Evolutionary conservation across 2,113 vertebrate species (phyloP).

Genomic region (Stigmatopora nigra): DNA sequence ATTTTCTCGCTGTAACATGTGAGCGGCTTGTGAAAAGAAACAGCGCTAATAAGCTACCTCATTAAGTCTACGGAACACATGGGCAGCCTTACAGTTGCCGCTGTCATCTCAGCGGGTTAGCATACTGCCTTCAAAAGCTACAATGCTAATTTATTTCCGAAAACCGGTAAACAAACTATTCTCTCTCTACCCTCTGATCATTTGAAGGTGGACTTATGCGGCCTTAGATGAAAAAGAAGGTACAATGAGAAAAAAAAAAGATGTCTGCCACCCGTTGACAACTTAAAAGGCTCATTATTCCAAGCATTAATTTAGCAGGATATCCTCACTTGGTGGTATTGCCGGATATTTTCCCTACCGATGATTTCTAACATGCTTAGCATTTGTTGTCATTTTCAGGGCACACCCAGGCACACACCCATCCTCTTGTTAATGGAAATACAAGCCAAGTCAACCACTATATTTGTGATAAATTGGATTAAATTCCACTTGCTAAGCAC

Average conservation of each 20-base stretch:
- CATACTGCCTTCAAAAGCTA: slow-evolving; percentile 2
- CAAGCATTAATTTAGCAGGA: neutral
- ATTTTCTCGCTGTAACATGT: neutral
- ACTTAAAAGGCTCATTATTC: slow-evolving; percentile 1
- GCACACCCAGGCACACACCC: slow-evolving; percentile 5
- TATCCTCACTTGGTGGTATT: neutral
- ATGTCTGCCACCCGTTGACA: neutral
- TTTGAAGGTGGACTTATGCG: neutral
- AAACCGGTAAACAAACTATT: neutral
- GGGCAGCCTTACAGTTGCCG: neutral
- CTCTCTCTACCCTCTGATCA: neutral
- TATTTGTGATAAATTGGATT: slow-evolving; percentile 72
- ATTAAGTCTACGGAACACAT: neutral
- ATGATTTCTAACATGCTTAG: slow-evolving; percentile 6
- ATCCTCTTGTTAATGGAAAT: slow-evolving; percentile 1
- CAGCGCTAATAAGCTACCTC: slow-evolving; percentile 7
- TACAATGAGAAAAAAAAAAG: neutral
- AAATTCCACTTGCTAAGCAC: slow-evolving; percentile 66
- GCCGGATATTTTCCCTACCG: neutral
- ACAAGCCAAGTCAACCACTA: slow-evolving; percentile 48
- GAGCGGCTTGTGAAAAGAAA: neutral
- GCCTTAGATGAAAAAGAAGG: neutral
- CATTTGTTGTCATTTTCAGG: neutral
- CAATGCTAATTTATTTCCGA: slow-evolving; percentile 2
- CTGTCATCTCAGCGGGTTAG: slow-evolving; percentile 8